Evolutionary conservation across 2,888 invertebrate genomes (phyloP).

Genomic region (Diarsia mendica): DNA sequence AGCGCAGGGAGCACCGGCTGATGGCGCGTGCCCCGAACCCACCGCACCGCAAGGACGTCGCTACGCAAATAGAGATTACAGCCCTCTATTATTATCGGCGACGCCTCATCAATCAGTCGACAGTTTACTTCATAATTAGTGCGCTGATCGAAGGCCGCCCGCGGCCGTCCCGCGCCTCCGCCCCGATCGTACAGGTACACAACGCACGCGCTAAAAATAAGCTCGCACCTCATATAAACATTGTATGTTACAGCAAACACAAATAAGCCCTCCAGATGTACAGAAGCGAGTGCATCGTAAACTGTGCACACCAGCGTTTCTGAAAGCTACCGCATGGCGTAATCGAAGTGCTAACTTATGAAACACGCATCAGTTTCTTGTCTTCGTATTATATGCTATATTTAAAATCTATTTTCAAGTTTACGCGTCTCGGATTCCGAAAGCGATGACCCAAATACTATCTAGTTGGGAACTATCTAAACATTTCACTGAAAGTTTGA

Average conservation of each 20-base stretch:
- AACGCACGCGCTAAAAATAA: slow-evolving; percentile 72
- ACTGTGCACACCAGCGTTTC: slow-evolving; percentile 23
- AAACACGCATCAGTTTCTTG: slow-evolving; percentile 68
- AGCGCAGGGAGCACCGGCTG: slow-evolving; percentile 64
- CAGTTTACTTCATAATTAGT: slow-evolving; percentile 80
- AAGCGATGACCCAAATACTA: slow-evolving; percentile 85
- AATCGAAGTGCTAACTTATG: slow-evolving; percentile 51
- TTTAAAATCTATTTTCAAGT: slow-evolving; percentile 88
- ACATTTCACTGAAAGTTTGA: slow-evolving; percentile 76
- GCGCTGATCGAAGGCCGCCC: slow-evolving; percentile 75
- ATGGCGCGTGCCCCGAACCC: slow-evolving; percentile 64
- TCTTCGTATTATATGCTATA: slow-evolving; percentile 74
- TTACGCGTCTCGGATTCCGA: slow-evolving; percentile 81
- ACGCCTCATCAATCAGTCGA: slow-evolving; percentile 82
- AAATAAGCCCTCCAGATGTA: slow-evolving; percentile 62
- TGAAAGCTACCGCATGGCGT: slow-evolving; percentile 33
- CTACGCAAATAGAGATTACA: slow-evolving; percentile 76
- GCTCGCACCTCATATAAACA: slow-evolving; percentile 52
- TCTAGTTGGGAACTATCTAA: slow-evolving; percentile 76
- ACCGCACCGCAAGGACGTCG: slow-evolving; percentile 67
- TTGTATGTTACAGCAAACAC: slow-evolving; percentile 67
- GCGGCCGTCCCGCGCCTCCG: slow-evolving; percentile 68
- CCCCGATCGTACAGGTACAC: slow-evolving; percentile 77
- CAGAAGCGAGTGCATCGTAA: slow-evolving; percentile 36
- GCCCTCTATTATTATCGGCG: slow-evolving; percentile 76